Percentiles rank a stretch among this genome's conserved stretches.
These are phyloP conservation scores for Aphelinus atriplicis DNA, from an alignment of 1,140 invertebrate genomes.

Conservation along the genomic window DNA sequence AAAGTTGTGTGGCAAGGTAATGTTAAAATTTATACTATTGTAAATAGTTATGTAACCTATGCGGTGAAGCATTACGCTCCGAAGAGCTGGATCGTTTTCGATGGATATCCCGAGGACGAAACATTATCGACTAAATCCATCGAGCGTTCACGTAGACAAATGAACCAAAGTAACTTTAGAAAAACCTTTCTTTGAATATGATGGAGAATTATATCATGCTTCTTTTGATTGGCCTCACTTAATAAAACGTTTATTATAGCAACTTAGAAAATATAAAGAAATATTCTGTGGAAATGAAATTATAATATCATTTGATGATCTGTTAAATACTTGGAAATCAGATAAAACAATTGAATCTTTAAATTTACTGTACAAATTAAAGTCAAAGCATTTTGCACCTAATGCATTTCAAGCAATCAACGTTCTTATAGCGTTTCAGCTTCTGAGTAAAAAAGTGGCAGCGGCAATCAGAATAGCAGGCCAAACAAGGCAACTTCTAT, in stretches of 20 bases:
- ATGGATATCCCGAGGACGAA: conserved; percentile 29
- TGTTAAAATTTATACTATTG: conserved; percentile 3
- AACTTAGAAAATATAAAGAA: conserved; percentile 28
- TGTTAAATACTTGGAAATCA: conserved; percentile 39
- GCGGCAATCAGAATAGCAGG: conserved; percentile 38
- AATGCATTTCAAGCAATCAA: conserved; percentile 46
- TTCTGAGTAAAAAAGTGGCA: conserved; percentile 33
- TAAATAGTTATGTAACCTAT: conserved; percentile 19
- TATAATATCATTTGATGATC: conserved; percentile 42
- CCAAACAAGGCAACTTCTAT: conserved; percentile 11
- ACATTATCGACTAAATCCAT: conserved; percentile 25
- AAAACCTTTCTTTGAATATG: not conserved
- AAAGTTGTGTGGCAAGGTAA: conserved; percentile 30
- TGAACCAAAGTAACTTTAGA: not conserved
- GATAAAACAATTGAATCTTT: conserved; percentile 28
- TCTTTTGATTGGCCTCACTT: conserved; percentile 42
- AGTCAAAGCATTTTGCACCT: conserved; percentile 41
- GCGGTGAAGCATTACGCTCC: conserved; percentile 18
- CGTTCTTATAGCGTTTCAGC: conserved; percentile 41
- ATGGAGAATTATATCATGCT: not conserved
- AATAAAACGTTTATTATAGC: conserved; percentile 38
- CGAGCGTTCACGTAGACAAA: conserved; percentile 7
- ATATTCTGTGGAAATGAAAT: conserved; percentile 34
- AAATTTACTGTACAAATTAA: conserved; percentile 43
- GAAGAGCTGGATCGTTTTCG: conserved; percentile 20